phyloP scores from a whole-genome alignment of 2,888 invertebrate genomes.

The Proisotoma minuta region DNA sequence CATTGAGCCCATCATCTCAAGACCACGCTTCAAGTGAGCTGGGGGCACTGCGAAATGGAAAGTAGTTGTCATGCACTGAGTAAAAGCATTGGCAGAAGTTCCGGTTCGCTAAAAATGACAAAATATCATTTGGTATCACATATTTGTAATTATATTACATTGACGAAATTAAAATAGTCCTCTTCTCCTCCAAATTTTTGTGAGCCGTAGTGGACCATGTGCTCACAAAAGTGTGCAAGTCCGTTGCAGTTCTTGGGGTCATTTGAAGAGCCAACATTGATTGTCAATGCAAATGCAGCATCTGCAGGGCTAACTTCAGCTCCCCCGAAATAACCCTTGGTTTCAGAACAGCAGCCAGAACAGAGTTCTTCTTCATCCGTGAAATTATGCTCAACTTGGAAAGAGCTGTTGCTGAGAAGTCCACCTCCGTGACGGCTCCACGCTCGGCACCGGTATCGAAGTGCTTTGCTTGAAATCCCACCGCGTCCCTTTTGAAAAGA shows the following conservation, averaged over 20 bases:
- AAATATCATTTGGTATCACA: not conserved
- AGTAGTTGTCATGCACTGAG: conserved; percentile 4
- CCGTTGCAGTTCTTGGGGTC: conserved; percentile 16
- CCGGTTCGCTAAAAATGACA: not conserved
- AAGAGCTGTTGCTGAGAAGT: too few species aligned
- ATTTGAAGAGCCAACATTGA: conserved; percentile 13
- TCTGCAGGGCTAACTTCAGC: not conserved
- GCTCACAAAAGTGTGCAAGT: conserved; percentile 29
- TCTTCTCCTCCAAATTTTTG: conserved; percentile 16
- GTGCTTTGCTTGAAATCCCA: too few species aligned
- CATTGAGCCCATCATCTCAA: conserved; percentile 14
- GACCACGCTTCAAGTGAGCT: not conserved
- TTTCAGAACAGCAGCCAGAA: too few species aligned
- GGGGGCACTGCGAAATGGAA: not conserved
- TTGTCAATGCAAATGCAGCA: conserved; percentile 1
- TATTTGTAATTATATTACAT: not conserved
- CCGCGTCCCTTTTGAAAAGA: too few species aligned
- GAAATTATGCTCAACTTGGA: too few species aligned
- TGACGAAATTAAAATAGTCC: not conserved
- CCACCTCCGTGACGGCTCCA: too few species aligned
- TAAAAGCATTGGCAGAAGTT: conserved; percentile 11
- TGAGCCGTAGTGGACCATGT: conserved; percentile 27
- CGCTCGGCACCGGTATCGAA: too few species aligned
- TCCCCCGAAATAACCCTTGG: too few species aligned
- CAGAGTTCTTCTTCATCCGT: too few species aligned